Conservation (phyloP, 1,140 invertebrate species). For the Alviniconcha marisindica region DNA sequence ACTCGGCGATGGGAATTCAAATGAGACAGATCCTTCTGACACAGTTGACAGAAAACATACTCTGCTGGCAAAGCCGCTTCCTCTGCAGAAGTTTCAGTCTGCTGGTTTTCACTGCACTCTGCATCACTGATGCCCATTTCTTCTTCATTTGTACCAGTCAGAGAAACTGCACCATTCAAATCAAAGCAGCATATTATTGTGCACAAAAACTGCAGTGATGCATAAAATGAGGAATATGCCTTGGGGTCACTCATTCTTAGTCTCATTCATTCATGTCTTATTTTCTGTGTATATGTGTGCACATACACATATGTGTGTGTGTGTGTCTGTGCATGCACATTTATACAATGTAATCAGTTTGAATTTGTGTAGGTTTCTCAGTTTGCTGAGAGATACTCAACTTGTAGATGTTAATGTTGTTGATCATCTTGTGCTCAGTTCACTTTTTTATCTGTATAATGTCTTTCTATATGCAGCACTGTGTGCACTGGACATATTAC, state of each 20-base stretch:
- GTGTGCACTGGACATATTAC: too few species aligned
- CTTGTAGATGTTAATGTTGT: too few species aligned
- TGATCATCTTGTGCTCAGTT: too few species aligned
- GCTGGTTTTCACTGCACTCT: neutral
- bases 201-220: neutral
- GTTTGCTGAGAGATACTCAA: too few species aligned
- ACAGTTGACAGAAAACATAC: constrained; percentile 57
- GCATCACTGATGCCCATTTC: neutral
- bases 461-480: too few species aligned
- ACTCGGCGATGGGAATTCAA: constrained; percentile 53
- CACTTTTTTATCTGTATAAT: too few species aligned
- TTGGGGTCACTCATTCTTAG: neutral
- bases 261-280: neutral
- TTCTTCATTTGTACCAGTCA: neutral
- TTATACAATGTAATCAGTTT: too few species aligned
- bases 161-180: neutral
- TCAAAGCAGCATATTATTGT: neutral
- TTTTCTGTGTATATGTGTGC: neutral
- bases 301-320: neutral
- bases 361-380: too few species aligned
- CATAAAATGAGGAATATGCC: neutral
- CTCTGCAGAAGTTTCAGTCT: neutral
- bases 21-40: constrained; percentile 59
- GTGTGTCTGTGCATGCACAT: neutral
- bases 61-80: constrained; percentile 27